These are phyloP conservation scores for Tympanuchus pallidicinctus DNA, from an alignment of 2,113 vertebrate species.

Conservation along the genomic window DNA sequence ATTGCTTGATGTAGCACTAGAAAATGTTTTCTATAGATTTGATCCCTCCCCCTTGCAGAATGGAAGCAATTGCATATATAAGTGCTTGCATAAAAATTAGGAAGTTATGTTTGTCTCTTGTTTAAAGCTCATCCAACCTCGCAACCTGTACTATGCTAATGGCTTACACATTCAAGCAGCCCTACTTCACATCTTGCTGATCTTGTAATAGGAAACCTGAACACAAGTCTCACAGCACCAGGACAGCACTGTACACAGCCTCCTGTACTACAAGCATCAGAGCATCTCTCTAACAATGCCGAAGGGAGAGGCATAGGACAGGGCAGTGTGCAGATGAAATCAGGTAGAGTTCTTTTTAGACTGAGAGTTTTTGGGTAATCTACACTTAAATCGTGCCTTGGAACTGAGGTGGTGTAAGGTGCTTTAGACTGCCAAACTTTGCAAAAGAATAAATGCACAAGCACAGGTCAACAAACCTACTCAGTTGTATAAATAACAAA, in stretches of 20 bases:
- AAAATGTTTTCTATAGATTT: slow-evolving; percentile 37
- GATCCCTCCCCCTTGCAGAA: not conserved
- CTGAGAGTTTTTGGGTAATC: not conserved
- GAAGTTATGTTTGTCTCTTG: not conserved
- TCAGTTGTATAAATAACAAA: not conserved
- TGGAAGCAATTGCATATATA: not conserved
- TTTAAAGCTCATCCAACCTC: slow-evolving; percentile 51
- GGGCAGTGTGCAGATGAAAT: not conserved
- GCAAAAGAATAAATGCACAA: not conserved
- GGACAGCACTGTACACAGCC: not conserved
- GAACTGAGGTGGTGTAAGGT: not conserved
- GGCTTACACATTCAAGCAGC: slow-evolving; percentile 27
- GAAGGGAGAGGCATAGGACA: not conserved
- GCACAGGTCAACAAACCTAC: not conserved
- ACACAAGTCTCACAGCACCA: not conserved
- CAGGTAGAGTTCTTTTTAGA: not conserved
- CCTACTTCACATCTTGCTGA: slow-evolving; percentile 44
- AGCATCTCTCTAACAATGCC: not conserved
- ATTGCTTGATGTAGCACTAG: slow-evolving; percentile 22
- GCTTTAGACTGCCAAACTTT: not conserved
- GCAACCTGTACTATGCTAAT: slow-evolving; percentile 39
- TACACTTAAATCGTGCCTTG: not conserved
- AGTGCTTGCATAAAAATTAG: slow-evolving; percentile 13
- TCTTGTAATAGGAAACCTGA: slow-evolving; percentile 50
- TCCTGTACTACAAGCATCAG: not conserved